Base-by-base conservation (phyloP, 2,797 vertebrate genomes). In the Gymnoscopelus microlampas region DNA sequence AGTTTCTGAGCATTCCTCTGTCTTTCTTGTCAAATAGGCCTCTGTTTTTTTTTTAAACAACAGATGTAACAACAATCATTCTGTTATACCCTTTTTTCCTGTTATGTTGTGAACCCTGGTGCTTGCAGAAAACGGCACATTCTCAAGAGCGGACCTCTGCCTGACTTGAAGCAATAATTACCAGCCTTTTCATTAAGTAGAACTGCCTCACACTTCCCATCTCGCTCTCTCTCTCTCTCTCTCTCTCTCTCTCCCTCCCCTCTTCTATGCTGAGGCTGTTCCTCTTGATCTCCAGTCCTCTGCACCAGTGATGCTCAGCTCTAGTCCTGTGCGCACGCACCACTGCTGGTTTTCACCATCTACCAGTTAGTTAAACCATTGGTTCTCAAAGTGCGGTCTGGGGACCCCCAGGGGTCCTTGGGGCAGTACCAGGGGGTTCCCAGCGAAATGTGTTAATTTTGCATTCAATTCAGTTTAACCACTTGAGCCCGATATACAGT, bases 121-220 rank as follows among this genome's bases (percentile, higher is more conserved):
- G 85, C 85, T 85, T 54, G 4, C 8, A 48, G 58, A 53, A 51
- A 61, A 60, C 3, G 44, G 10, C 26, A 39, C 35, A 47, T 14
- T 66, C 58, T 51, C 48, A 23, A 7, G 14, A 32, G 23, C 3
- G 11, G 2, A 19, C 15, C 10, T 73, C 57, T 66, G 73, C 50
- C 54, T 5, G 7, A 72, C 75, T 66, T 55, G 72, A 83, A 88
- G 86, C 86, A 86, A 87, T 84, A 83, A 75, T 44, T 73, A 80
- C 69, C 79, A 75, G 71, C 80, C 63, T 80, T 35, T 14, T 53
- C 57, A 55, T 39, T 60, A 13, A 29, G 47, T 70, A 47, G 61
- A 71, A 63, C 61, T 53, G 44, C 57, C 70, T 39, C 39, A 35
- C 32, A n/a, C n/a, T n/a, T 44, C 9, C 9, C 39, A 55, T 39